phyloP scores from a whole-genome alignment of 2,113 vertebrate genomes.

The Proteles cristata region DNA sequence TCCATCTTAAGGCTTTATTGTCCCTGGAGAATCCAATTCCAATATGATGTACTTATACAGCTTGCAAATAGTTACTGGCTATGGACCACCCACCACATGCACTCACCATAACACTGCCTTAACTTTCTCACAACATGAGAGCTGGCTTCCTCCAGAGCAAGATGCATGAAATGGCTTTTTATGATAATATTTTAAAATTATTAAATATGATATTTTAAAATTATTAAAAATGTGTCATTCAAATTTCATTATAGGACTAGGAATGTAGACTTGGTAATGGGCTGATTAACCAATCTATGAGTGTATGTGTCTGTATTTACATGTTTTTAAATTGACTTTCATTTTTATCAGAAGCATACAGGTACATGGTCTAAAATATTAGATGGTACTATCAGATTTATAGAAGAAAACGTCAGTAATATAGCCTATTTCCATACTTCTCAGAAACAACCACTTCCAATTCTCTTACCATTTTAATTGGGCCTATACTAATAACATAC shows the following conservation, averaged over 20 bases:
- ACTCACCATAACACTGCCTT: too few relatives aligned
- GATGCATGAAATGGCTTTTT: neutral
- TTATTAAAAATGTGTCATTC: neutral
- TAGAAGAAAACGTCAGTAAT: neutral
- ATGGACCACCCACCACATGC: rapidly evolving
- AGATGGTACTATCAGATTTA: neutral
- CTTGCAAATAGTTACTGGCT: neutral
- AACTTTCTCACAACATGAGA: neutral
- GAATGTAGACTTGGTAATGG: neutral
- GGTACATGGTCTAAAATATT: neutral
- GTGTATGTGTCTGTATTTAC: neutral
- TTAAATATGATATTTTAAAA: neutral
- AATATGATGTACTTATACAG: neutral
- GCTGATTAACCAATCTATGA: neutral
- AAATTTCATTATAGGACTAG: neutral
- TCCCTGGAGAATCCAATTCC: neutral
- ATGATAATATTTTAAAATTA: neutral
- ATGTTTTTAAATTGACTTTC: neutral
- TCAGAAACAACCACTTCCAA: neutral
- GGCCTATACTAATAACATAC: neutral
- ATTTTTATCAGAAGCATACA: neutral
- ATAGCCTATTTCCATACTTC: neutral
- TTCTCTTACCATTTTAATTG: neutral
- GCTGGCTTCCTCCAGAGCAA: neutral
- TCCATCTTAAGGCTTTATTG: neutral